phyloP scores from a whole-genome alignment of 2,113 vertebrate genomes.

The Anoura caudifer region DNA sequence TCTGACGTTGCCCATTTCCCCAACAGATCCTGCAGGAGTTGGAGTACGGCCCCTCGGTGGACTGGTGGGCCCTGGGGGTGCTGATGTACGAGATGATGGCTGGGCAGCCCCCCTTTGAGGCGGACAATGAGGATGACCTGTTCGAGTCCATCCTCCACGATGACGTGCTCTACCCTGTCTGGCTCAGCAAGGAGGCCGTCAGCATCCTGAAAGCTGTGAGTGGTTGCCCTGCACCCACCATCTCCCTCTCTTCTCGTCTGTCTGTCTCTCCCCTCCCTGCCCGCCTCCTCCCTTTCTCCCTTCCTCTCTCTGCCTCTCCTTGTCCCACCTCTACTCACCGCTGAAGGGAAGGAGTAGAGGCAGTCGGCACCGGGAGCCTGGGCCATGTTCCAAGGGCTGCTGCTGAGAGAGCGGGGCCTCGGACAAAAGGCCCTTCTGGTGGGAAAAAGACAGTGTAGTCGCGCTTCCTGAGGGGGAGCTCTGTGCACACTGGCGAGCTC shows the following conservation, averaged over 20 bases:
- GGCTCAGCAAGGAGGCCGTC: slow-evolving; percentile 99
- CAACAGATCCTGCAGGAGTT: slow-evolving; percentile 95
- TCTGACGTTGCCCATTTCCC: background rate
- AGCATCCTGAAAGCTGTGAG: slow-evolving; percentile 96
- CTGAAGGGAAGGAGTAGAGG: slow-evolving; percentile 69
- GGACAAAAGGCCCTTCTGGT: slow-evolving; percentile 79
- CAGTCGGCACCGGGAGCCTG: slow-evolving; percentile 73
- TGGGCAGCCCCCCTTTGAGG: slow-evolving; percentile 97
- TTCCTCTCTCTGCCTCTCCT: background rate
- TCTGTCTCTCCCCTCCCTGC: background rate
- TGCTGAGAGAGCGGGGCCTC: slow-evolving; percentile 70
- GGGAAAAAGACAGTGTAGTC: slow-evolving; percentile 84
- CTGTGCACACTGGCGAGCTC: slow-evolving; percentile 57
- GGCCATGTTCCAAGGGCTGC: slow-evolving; percentile 73
- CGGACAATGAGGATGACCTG: slow-evolving; percentile 97
- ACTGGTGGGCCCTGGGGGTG: slow-evolving; percentile 98
- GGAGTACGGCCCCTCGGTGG: slow-evolving; percentile 96
- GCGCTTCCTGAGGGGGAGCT: slow-evolving; percentile 73
- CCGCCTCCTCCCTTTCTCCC: background rate
- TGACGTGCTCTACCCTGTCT: slow-evolving; percentile 98
- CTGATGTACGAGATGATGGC: slow-evolving; percentile 99
- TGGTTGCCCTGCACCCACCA: background rate
- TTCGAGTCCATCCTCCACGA: slow-evolving; percentile 99
- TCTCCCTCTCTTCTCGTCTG: slow-evolving; percentile 30
- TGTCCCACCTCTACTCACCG: slow-evolving; percentile 37